Conservation (phyloP, 1,140 invertebrate species). For the Spodoptera litura region DNA sequence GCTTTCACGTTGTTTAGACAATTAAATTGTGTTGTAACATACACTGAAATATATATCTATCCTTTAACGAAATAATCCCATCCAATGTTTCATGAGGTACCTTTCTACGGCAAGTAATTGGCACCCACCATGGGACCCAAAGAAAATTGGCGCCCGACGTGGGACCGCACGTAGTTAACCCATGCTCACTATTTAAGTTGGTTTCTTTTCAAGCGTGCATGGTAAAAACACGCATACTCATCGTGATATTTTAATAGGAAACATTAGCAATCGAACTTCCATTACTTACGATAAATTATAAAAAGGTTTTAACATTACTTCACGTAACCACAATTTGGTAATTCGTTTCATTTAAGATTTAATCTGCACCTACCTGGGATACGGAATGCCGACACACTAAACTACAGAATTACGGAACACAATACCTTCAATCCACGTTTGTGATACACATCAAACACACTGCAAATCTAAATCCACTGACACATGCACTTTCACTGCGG, state of each 20-base stretch:
- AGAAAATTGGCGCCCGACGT: slow-evolving; percentile 41
- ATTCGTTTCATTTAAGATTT: slow-evolving; percentile 35
- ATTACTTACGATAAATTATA: slow-evolving; percentile 35
- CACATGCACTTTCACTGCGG: slow-evolving; percentile 73
- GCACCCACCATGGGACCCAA: slow-evolving; percentile 61
- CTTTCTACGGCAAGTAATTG: slow-evolving; percentile 50
- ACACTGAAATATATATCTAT: slow-evolving; percentile 27
- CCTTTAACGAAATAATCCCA: slow-evolving; percentile 17
- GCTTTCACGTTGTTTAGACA: slow-evolving; percentile 31
- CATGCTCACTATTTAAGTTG: slow-evolving; percentile 45
- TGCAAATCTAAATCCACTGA: slow-evolving; percentile 63
- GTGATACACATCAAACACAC: slow-evolving; percentile 67
- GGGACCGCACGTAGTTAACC: slow-evolving; percentile 43
- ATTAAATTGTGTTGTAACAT: slow-evolving; percentile 37
- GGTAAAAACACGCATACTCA: slow-evolving; percentile 47
- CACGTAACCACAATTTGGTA: slow-evolving; percentile 26
- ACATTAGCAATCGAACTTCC: slow-evolving; percentile 35
- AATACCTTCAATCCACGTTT: slow-evolving; percentile 51
- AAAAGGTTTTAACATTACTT: slow-evolving; percentile 25
- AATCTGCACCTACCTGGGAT: slow-evolving; percentile 41
- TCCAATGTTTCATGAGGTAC: slow-evolving; percentile 36
- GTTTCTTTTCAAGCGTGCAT: slow-evolving; percentile 43
- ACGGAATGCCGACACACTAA: slow-evolving; percentile 40
- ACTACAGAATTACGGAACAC: slow-evolving; percentile 34
- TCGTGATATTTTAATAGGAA: slow-evolving; percentile 42